Conservation (phyloP, 2,797 vertebrate genomes). For the Anniella stebbinsi region DNA sequence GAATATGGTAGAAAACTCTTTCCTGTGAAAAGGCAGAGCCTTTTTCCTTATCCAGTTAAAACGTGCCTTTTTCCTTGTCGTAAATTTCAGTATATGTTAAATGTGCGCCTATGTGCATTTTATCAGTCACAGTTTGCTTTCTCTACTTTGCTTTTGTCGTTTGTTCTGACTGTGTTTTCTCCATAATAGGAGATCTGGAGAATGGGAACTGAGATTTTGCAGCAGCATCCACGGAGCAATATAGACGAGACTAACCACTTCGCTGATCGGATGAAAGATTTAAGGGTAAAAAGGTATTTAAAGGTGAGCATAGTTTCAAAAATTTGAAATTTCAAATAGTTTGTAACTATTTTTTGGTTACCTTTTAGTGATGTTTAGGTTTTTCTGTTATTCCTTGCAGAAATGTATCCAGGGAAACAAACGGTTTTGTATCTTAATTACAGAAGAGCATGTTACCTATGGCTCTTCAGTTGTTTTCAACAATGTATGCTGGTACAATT, state of each 20-base stretch:
- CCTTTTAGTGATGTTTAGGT: not conserved
- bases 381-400: not conserved
- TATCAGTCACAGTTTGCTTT: not conserved
- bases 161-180: constrained; percentile 26
- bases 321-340: not conserved
- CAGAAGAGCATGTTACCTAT: not conserved
- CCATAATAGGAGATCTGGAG: constrained; percentile 87
- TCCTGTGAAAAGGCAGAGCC: not conserved
- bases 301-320: constrained; percentile 77
- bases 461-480: not conserved
- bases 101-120: not conserved
- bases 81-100: not conserved
- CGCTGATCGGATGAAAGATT: constrained; percentile 90
- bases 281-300: constrained; percentile 85
- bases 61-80: not conserved
- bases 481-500: not conserved
- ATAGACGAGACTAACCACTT: constrained; percentile 85
- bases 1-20: not conserved
- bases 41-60: not conserved
- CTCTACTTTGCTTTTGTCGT: not conserved
- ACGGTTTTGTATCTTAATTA: not conserved
- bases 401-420: not conserved
- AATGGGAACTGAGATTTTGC: constrained; percentile 89
- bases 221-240: constrained; percentile 84
- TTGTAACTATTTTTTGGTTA: too few species aligned